phyloP scores from a whole-genome alignment of 2,888 invertebrate species.

The Dichetophora obliterata region DNA sequence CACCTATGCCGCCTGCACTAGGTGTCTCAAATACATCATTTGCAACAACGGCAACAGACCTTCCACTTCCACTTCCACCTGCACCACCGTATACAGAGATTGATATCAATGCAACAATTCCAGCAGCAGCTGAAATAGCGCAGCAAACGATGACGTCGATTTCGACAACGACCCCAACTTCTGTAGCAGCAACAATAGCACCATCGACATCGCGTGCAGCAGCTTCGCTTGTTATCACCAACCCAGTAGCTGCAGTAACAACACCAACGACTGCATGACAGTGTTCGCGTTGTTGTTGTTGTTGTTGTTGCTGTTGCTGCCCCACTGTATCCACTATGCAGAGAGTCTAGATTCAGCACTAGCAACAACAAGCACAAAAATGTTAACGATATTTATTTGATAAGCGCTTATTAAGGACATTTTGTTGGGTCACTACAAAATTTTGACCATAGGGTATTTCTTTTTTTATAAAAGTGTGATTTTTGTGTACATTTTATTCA shows the following conservation, averaged over 20 bases:
- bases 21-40: constrained; percentile 37
- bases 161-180: not conserved
- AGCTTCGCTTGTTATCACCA: not conserved
- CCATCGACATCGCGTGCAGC: constrained; percentile 27
- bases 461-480: constrained; percentile 40
- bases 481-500: constrained; percentile 30
- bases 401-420: constrained; percentile 25
- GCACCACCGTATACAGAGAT: constrained; percentile 21
- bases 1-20: constrained; percentile 7
- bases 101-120: not conserved
- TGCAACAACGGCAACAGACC: constrained; percentile 36
- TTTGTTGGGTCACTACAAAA: constrained; percentile 16
- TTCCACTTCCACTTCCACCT: not conserved
- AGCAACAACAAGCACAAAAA: constrained; percentile 12
- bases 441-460: constrained; percentile 24
- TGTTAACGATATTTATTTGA: constrained; percentile 30
- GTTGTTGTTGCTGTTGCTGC: not conserved
- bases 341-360: not conserved
- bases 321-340: not conserved
- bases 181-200: not conserved
- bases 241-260: not conserved
- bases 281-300: constrained; percentile 18
- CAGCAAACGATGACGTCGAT: constrained; percentile 8
- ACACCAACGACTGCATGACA: constrained; percentile 29
- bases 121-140: constrained; percentile 23